Evolutionary conservation across 2,888 invertebrate species (phyloP), one percentile per base, ranked within the genome.

Genomic region (Fissipunctia ypsillon): DNA sequence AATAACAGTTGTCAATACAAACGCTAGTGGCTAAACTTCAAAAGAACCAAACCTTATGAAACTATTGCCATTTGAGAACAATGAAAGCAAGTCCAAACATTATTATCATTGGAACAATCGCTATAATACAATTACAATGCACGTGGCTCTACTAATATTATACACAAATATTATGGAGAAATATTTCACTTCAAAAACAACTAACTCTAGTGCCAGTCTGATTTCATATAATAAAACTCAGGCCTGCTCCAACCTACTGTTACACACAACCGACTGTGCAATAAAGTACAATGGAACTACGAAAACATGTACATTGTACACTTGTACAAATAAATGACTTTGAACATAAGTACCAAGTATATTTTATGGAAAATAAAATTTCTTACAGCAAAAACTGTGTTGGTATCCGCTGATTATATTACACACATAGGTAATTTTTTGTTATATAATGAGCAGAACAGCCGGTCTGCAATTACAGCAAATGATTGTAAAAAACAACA

Each of bases 311-410:
- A 60, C 35, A 74, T 52, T 48, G 57, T 59, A 81, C 84, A 87
- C 72, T 80, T 87, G 87, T 84, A 73, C 81, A 87, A 87, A 87
- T 83, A 87, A 75, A 83, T 77, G 73, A 77, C 83, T 52, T 38
- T 52, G 61, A 31, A 76, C 50, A 56, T 71, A 74, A 60, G 59
- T 41, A 60, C 69, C 59, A 50, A 64, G 67, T 69, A 56, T 67
- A 83, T 79, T 84, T 75, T 68, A 81, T 77, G 73, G 74, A 87
- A 82, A 85, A 69, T 76, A 78, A 68, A 50, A 81, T 79, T 68
- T 84, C 81, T 78, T 71, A 69, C 61, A 71, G 67, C 68, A 86
- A 84, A 82, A 85, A 84, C 75, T 65, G 7, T 64, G 75, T n/a
- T n/a, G n/a, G n/a, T 85, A 84, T 84, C 69, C 80, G 78, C 64